Evolutionary conservation across 2,888 invertebrate genomes (phyloP), one percentile per base, ranked within the genome.

Genomic region (Minunthozetes semirufus): DNA sequence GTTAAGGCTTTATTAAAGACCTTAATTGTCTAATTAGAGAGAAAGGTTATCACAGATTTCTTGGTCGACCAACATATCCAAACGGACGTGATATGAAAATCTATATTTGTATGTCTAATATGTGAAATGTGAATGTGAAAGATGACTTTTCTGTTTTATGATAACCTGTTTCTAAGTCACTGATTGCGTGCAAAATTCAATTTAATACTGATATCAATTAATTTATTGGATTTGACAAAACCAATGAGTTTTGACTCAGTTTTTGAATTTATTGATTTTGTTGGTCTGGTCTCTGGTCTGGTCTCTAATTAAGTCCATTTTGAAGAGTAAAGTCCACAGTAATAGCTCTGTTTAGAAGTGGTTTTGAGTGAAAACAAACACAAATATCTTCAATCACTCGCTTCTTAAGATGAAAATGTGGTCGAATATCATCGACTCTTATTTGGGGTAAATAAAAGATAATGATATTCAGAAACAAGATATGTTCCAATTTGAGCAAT

Each of bases 401-500:
- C 27, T 59, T 25, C 29, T 25, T 59, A 8, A 59, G 59, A 27
- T 25, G 29, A 59, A 29, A 29, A 27, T 59, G 59, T 29, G 59
- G 59, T 59, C 59, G 17, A 59, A 59, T 59, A 27, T 27, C 59
- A 59, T 27, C n/a, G 59, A 29, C 25, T 59, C 4, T 29, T 29
- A 59, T 59, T 56, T 59, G 59, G 13, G 59, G 59, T 27, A 59
- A 59, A 59, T 59, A 59, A 59, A 27, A 59, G 29, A 59, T 59
- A 59, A 59, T 59, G 59, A 59, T 59, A 59, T 59, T 59, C 59
- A 59, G 29, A 29, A 59, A 59, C 19, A 59, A 59, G 59, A 29
- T 25, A 25, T 59, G 59, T 59, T 59, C 59, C 25, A 3, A 59
- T 59, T 29, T 59, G 15, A 59, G 27, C 59, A 27, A 29, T 27